A percentile compares a stretch with the other conserved stretches of the same genome.
Conservation (phyloP, 2,888 invertebrate species). For the Pachycephus smyrnensis region DNA sequence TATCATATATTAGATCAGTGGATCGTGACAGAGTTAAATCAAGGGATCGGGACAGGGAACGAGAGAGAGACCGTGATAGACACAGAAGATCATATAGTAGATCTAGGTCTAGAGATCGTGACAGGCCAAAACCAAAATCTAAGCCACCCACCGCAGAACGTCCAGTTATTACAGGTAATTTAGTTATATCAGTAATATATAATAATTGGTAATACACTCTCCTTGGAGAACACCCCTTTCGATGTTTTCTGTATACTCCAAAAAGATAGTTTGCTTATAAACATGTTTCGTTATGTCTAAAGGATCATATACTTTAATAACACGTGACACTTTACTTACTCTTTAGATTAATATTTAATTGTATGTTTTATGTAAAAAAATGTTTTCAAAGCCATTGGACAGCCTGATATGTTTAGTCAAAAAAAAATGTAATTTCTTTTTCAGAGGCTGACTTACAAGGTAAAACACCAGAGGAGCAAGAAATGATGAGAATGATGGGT, state of each 20-base stretch:
- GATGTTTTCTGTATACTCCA: no score
- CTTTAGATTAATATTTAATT: no score
- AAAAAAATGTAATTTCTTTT: constrained; percentile 46
- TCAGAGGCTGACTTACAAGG: constrained; percentile 90
- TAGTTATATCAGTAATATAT: constrained; percentile 23
- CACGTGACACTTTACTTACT: no score
- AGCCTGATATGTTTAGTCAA: constrained; percentile 7
- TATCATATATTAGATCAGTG: constrained; percentile 45
- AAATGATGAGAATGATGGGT: constrained; percentile 97
- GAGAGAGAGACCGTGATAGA: constrained; percentile 67
- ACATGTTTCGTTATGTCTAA: no score
- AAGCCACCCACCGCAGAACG: constrained; percentile 61
- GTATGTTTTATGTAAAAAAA: not conserved
- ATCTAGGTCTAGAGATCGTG: constrained; percentile 66
- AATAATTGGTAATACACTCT: not conserved
- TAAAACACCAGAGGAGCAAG: constrained; percentile 90
- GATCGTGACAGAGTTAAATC: constrained; percentile 59
- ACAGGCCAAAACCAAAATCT: constrained; percentile 64
- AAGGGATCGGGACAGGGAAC: constrained; percentile 67
- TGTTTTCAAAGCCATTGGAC: not conserved
- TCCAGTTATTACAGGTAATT: constrained; percentile 63
- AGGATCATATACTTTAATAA: no score
- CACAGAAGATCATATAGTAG: constrained; percentile 68
- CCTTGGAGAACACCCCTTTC: not conserved
- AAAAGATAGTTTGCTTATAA: no score